Base-by-base conservation (phyloP, 1,140 invertebrate genomes). In the Monomorium pharaonis region DNA sequence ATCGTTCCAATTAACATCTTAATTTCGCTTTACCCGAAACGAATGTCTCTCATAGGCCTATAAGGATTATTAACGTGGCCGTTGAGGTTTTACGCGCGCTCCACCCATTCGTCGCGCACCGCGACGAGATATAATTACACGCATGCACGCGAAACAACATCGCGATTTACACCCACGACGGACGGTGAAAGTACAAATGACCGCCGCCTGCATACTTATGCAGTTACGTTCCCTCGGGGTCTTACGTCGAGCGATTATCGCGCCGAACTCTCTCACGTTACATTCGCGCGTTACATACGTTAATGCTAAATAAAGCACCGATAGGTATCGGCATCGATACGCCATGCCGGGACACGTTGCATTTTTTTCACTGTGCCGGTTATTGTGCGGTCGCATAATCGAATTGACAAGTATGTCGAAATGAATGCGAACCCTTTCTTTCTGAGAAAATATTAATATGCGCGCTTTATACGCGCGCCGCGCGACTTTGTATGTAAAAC, bases 151-250 rank as follows among this genome's bases (percentile, higher is more conserved):
- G 58, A 85, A 78, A 88, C 88, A 81, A 74, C 83, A 76, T 87
- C 44, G 74, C 75, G 75, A 89, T 78, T 78, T 89, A 89, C 88
- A 90, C 89, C 89, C 88, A 90, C 89, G 89, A 89, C 27, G 47
- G 44, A 80, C 51, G 80, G 89, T 90, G 89, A 90, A 90, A 90
- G 89, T 90, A 89, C 85, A 86, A 90, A 87, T 87, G 88, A 89
- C 81, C 78, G 86, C 49, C 63, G 80, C 37, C 75, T 87, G 88
- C 88, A 90, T 89, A 85, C 88, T 90, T 90, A 90, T 89, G 89
- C 60, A 76, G 85, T 89, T 89, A 90, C 89, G 89, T 90, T 90
- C 84, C 69, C 83, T 77, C 77, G 78, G 33, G 24, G 69, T 84
- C 72, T 72, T 84, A 63, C 80, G 60, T 77, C 30, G 70, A 47